Conservation (phyloP, 37 sponge, comb jelly and placozoan genomes). For the Diacarnus erythraeanus region DNA sequence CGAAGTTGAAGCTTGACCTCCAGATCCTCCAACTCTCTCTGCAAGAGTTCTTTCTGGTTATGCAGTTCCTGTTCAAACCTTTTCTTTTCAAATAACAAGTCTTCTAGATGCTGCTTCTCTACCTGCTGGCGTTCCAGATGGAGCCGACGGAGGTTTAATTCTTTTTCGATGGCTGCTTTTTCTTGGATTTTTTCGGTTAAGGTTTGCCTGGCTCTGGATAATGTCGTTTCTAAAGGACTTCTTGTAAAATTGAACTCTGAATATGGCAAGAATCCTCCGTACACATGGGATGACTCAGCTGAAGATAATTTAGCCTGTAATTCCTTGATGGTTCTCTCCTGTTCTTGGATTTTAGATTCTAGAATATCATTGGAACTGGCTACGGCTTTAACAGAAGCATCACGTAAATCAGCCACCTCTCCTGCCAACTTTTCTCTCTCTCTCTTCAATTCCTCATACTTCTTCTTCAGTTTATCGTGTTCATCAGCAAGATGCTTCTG, state of each 20-base stretch:
- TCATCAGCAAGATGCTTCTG: conserved; percentile 4
- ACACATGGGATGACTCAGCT: conserved; percentile 11
- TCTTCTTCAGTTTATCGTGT: not conserved
- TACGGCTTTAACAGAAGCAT: not conserved
- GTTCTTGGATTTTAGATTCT: conserved; percentile 24
- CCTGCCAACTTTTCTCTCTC: conserved; percentile 3
- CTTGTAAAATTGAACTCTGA: not conserved
- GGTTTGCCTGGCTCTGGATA: conserved; percentile 37
- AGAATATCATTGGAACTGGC: not conserved
- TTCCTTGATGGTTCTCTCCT: conserved; percentile 18
- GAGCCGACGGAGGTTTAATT: conserved; percentile 47
- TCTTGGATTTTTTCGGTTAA: conserved; percentile 60
- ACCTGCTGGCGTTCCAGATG: conserved; percentile 56
- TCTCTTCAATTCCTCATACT: not conserved
- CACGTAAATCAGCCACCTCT: conserved; percentile 8
- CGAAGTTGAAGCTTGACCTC: conserved; percentile 42
- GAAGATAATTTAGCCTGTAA: conserved; percentile 1
- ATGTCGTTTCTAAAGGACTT: conserved; percentile 43
- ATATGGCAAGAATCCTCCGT: not conserved
- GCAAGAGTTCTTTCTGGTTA: conserved; percentile 54
- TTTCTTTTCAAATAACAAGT: conserved; percentile 66
- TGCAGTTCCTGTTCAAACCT: conserved; percentile 71
- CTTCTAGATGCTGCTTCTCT: conserved; percentile 66
- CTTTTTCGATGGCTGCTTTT: conserved; percentile 46
- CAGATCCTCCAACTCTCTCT: conserved; percentile 40